Base-by-base conservation (phyloP, 2,888 invertebrate species). In the Eupithecia abbreviata region DNA sequence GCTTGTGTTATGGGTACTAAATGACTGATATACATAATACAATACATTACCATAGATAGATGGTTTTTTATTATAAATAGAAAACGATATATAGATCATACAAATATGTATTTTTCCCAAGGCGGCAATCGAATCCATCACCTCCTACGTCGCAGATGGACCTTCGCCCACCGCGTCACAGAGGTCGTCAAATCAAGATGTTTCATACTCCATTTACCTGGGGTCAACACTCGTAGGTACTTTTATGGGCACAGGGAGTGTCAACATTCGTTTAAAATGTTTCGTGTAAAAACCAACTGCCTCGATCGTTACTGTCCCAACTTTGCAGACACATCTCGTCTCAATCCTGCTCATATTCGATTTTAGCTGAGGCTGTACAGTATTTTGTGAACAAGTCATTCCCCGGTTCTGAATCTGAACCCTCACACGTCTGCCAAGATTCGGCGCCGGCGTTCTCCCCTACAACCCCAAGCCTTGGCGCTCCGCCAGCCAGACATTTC, bases 401-500 rank as follows among this genome's bases (percentile, higher is more conserved):
- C 62, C 62, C 62, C 45, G 47, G 18, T 18, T 47, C 47, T 68
- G 69, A 69, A 66, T 47, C 47, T 68, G 69, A 69, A 66, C 67
- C 47, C 73, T 62, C 78, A 41, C 78, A 41, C 69, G 74, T 72
- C 78, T 79, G 77, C 74, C 78, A 84, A 71, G 69, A 7, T 65
- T 70, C 74, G 85, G 87, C 89, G 88, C 88, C 88, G 85, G 88
- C 87, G 87, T 84, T 83, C 85, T 75, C 84, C 81, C 80, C 71
- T 77, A 72, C 81, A 75, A 81, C 84, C 85, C 85, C 82, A 79
- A 70, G 66, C 51, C 49, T 87, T 90, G 88, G 89, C 87, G 65
- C 49, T 66, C 58, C 72, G 89, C 89, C 89, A 90, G 86, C 82
- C 83, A 85, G 82, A 83, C 86, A 76, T 77, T 81, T 83, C 79